Base-by-base conservation (phyloP, 1,140 invertebrate species). In the Drosophila kohkoa region DNA sequence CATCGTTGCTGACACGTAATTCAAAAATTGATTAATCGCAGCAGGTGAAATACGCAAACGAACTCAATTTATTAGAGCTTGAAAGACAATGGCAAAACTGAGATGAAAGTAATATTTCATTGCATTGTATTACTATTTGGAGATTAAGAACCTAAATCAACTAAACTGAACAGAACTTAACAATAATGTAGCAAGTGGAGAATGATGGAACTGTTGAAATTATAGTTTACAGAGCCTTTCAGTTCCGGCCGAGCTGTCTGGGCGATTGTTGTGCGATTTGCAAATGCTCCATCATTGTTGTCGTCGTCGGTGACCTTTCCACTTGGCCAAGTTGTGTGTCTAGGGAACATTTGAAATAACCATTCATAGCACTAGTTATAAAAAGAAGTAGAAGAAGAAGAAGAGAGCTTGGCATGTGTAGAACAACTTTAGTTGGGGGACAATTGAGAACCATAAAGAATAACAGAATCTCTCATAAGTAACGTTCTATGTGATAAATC, bases 221-320 rank as follows among this genome's bases (percentile, higher is more conserved):
- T 16, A 25, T 65, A 32, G 32, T 38, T 38, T 55, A 25, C 5
- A 45, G 16, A 45, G 6, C 7, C 28, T 28, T 25, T 30, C 16
- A 48, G 58, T 45, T 58, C 28, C 43, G 65, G 46, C 20, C 20
- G 0, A 25, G 3, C 49, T 75, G 67, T 82, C 75, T 59, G 32
- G 38, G 13, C 38, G 55, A 64, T 32, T 46, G 55, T 58, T 60
- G 28, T 55, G 52, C 20, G 30, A 45, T 72, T 49, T 49, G 74
- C 81, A 72, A 81, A 60, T 82, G 79, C 67, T 87, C 30, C 80
- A 82, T 86, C 82, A 86, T 65, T 77, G 79, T 60, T 45, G 63
- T 51, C 60, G 71, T 64, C 3, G 20, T 20, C 20, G 20, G 20
- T 87, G 75, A 88, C 79, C 82, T 82, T 87, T 86, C 82, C 49